A percentile compares a stretch with the other conserved stretches of the same genome.
These are phyloP conservation scores for Synergus umbraculus DNA, from an alignment of 2,888 invertebrate species.

Conservation along the genomic window DNA sequence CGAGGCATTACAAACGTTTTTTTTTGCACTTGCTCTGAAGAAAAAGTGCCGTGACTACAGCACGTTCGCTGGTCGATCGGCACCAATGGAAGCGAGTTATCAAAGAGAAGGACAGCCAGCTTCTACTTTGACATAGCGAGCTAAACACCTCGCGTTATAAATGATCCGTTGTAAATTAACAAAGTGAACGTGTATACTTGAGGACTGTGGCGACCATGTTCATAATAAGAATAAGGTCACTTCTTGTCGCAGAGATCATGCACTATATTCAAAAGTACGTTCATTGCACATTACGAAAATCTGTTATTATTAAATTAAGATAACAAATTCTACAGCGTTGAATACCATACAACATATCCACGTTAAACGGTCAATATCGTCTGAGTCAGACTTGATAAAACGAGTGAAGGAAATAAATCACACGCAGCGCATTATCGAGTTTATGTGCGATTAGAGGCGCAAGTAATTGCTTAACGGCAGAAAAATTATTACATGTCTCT, in stretches of 20 bases:
- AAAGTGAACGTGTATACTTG: conserved; percentile 12
- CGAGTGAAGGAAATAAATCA: background rate
- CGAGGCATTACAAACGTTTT: conserved; percentile 48
- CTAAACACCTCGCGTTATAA: background rate
- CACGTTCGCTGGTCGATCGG: conserved; percentile 9
- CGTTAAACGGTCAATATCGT: background rate
- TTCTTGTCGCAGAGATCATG: background rate
- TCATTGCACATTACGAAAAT: background rate
- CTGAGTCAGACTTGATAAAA: background rate
- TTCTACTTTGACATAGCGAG: background rate
- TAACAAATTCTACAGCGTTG: background rate
- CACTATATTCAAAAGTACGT: background rate
- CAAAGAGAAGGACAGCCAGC: conserved; percentile 4
- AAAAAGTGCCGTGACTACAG: background rate
- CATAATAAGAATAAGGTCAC: conserved; percentile 12
- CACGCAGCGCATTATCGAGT: conserved; percentile 1
- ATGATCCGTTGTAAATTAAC: conserved; percentile 4
- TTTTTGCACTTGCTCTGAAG: conserved; percentile 46
- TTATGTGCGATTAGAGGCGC: background rate
- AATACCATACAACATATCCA: no score
- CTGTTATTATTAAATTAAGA: background rate
- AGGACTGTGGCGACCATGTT: background rate
- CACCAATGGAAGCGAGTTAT: conserved; percentile 5
- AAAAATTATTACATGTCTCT: background rate
- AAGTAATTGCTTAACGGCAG: background rate